These are phyloP conservation scores for Scytalopus superciliaris DNA, from an alignment of 2,113 vertebrate genomes.

Conservation along the genomic window DNA sequence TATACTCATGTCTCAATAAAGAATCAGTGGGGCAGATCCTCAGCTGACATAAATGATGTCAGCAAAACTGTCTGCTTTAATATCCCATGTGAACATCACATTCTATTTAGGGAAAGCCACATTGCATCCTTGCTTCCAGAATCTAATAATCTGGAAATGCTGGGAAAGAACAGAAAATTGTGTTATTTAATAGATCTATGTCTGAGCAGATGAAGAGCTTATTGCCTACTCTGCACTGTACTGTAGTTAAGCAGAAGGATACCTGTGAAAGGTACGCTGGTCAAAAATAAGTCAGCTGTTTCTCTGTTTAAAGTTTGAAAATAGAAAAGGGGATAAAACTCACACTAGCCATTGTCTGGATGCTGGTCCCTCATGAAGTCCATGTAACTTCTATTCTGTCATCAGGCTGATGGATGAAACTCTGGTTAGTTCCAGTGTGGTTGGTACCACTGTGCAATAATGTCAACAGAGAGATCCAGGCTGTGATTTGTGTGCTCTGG, in stretches of 20 bases:
- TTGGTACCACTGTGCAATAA: not conserved
- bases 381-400: not conserved
- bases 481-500: not conserved
- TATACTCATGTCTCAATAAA: not conserved
- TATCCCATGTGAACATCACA: not conserved
- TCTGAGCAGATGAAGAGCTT: not conserved
- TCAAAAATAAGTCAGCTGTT: not conserved
- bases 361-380: not conserved
- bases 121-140: not conserved
- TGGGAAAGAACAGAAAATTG: not conserved
- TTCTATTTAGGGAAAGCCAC: not conserved
- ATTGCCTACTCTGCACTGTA: not conserved
- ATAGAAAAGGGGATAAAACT: not conserved
- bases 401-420: not conserved
- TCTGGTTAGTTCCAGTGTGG: not conserved
- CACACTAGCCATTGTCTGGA: not conserved
- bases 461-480: not conserved
- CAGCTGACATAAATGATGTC: not conserved
- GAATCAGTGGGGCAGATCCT: not conserved
- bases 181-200: not conserved
- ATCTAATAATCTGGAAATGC: not conserved
- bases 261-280: not conserved
- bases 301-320: not conserved
- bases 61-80: not conserved
- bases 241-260: not conserved